A percentile compares a stretch with the other conserved stretches of the same genome.
phyloP scores from a whole-genome alignment of 2,888 invertebrate genomes.

The Yponomeuta malinellus region DNA sequence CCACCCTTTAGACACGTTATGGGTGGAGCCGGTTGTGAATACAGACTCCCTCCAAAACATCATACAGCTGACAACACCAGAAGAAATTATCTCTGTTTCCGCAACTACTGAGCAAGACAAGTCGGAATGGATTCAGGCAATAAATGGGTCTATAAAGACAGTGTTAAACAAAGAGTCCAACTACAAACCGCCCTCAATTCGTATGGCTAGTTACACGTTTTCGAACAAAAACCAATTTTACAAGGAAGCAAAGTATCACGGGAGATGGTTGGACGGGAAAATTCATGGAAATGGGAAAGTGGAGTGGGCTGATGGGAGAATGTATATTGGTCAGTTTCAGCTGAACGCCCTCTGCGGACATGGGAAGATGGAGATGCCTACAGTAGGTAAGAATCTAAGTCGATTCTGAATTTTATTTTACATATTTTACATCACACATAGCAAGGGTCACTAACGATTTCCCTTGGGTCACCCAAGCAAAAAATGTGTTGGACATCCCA shows the following conservation, averaged over 20 bases:
- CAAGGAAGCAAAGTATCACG: conserved; percentile 87
- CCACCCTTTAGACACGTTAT: conserved; percentile 83
- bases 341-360: conserved; percentile 83
- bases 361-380: conserved; percentile 81
- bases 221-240: conserved; percentile 80
- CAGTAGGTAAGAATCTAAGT: conserved; percentile 56
- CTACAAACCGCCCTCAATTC: conserved; percentile 80
- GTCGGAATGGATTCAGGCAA: conserved; percentile 85
- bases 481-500: too few species aligned
- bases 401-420: background rate
- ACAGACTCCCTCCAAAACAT: conserved; percentile 78
- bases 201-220: conserved; percentile 84
- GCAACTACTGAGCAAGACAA: conserved; percentile 82
- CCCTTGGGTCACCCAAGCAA: too few species aligned
- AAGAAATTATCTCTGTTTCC: conserved; percentile 82
- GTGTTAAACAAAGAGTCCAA: conserved; percentile 78
- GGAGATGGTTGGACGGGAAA: conserved; percentile 88
- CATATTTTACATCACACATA: background rate
- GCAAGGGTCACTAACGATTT: too few species aligned
- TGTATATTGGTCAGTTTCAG: conserved; percentile 88
- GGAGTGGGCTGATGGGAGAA: conserved; percentile 87
- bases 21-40: conserved; percentile 86
- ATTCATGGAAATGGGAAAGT: conserved; percentile 89
- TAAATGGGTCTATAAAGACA: conserved; percentile 83
- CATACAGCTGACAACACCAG: conserved; percentile 84